phyloP scores from a whole-genome alignment of 2,888 invertebrate genomes.

The Synergus umbraculus region DNA sequence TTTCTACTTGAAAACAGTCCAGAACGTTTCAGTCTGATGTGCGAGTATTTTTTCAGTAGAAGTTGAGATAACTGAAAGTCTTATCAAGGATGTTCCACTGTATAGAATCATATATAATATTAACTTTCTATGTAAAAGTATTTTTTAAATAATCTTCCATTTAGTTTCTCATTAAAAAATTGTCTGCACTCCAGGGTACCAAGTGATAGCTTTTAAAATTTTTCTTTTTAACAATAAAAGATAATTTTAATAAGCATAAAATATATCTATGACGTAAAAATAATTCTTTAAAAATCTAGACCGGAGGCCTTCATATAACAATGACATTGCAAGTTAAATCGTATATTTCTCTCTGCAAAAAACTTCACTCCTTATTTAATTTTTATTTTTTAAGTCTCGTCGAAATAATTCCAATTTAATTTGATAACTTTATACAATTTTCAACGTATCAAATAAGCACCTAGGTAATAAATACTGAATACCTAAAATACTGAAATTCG shows the following conservation, averaged over 20 bases:
- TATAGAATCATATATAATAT: background rate
- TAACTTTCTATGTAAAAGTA: background rate
- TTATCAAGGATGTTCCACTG: too few species aligned
- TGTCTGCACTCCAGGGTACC: background rate
- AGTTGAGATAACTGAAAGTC: too few species aligned
- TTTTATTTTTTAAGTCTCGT: background rate
- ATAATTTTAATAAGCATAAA: background rate
- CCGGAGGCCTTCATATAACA: background rate
- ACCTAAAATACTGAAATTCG: background rate
- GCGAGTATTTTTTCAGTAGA: background rate
- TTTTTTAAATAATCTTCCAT: background rate
- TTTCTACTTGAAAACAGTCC: background rate
- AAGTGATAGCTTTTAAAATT: slow-evolving; percentile 16
- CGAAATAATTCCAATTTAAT: background rate
- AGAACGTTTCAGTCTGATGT: background rate
- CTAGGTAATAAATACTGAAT: background rate
- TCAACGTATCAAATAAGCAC: background rate
- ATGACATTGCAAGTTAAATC: background rate
- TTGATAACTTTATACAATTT: background rate
- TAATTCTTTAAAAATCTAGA: background rate
- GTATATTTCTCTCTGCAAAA: background rate
- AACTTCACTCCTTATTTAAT: background rate
- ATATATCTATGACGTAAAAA: background rate
- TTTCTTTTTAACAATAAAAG: slow-evolving; percentile 19
- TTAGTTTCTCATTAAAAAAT: background rate